Evolutionary conservation across 2,797 vertebrate genomes (phyloP), one percentile per base, ranked within the genome.

Genomic region (Netta rufina): DNA sequence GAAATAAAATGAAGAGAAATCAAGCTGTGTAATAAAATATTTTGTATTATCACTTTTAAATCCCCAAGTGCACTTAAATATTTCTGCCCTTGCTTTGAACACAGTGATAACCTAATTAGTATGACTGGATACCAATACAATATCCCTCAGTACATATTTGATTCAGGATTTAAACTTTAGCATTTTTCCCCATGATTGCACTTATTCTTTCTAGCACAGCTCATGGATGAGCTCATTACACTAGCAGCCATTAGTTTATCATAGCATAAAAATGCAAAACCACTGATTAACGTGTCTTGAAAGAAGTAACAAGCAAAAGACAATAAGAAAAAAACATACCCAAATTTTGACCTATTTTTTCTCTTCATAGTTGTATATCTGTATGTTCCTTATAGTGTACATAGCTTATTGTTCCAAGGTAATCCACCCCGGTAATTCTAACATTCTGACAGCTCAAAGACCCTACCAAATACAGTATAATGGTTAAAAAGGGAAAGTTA

Each of bases 141-240:
- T 69, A 96, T 79, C 94, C 66, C 87, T 92, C 88, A 88, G 84
- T 80, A 94, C 51, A 36, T 62, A 91, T 88, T 8, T 69, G 80
- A 95, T 91, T 80, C 76, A 96, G 87, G 79, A 87, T 89, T 97
- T 94, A 95, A 97, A 96, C 92, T 87, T 96, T n/a, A 90, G 77
- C 83, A 93, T 95, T 97, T 96, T 96, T 96, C 92, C 73, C 74
- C 95, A 84, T 96, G 95, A 89, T 13, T 94, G 94, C 92, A 93
- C 58, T 93, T 84, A 85, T 67, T 91, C 83, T 95, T 92, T 93
- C 95, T 28, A 95, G 94, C 85, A 92, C 72, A 92, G 69, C 84
- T 96, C 94, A 92, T 60, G 71, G 93, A 94, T 92, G 89, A 97
- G 85, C 88, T 93, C 85, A 95, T 94, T 95, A 95, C 39, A 92